Evolutionary conservation across 2,113 vertebrate genomes (phyloP), one percentile per base, ranked within the genome.

Genomic region (Henicopernis longicauda): DNA sequence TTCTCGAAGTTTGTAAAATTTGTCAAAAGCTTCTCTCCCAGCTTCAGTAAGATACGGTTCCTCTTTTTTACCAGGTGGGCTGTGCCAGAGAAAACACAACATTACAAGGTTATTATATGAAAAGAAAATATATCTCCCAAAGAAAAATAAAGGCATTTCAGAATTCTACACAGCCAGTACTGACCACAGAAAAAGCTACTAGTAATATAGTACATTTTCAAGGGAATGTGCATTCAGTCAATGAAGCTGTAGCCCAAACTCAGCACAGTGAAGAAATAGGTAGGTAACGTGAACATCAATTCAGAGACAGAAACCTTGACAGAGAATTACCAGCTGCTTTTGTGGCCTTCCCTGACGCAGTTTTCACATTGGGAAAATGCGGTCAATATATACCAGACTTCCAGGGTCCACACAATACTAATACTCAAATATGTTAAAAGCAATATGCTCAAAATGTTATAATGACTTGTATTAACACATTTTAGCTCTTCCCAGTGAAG

Each of bases 1-100:
- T 86, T 99, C 99, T 98, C 98, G 98, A 40, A 99, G 98, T 62
- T 97, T 97, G 96, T 99, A 99, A 62, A 99, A 98, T 76, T 98
- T 98, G 97, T 99, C 99, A 82, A 99, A 99, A 80, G 99, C 98
- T 87, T 99, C 99, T 97, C 99, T 98, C 65, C 99, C 99, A 2
- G 99, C 99, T 96, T 99, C 99, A 0, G 99, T 99, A 66, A 99
- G 98, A 94, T 99, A 99, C 0, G 99, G 98, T 6, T 98, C 98
- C 66, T 99, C 99, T 96, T 97, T 98, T 93, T 98, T 99, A 88
- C 99, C 99, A 14, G 99, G 99, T 25, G 99, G 98, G 89, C 99
- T 99, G 94, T 4, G 34, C 54, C 29, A 82, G 54, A 87, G 84
- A 23, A 97, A 93, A 93, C 34, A 70, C 5, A 57, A 67, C 5